phyloP scores from a whole-genome alignment of 2,113 vertebrate species.

The Orthonyx spaldingii region DNA sequence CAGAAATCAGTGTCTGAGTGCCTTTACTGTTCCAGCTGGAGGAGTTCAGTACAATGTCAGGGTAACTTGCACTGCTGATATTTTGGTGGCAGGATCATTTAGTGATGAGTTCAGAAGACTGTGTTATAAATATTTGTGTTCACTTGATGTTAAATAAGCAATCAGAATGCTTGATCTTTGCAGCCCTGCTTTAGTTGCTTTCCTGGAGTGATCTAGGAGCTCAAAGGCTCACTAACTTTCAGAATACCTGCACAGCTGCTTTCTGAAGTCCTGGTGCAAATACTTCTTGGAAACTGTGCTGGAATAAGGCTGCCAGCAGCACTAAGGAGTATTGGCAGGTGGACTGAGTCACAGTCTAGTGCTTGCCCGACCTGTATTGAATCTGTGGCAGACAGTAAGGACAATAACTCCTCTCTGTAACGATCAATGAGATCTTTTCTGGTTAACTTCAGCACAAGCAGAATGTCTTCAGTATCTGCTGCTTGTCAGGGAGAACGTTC shows the following conservation, averaged over 20 bases:
- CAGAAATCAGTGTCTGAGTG: not conserved
- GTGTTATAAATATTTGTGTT: not conserved
- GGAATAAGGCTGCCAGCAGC: not conserved
- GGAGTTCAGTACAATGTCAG: not conserved
- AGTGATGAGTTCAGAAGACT: not conserved
- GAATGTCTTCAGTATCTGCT: not conserved
- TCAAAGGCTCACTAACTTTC: not conserved
- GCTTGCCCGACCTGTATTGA: not conserved
- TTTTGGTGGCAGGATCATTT: not conserved
- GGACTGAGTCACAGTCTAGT: not conserved
- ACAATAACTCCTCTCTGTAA: not conserved
- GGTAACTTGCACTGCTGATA: not conserved
- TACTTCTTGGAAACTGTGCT: not conserved
- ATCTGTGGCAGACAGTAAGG: not conserved
- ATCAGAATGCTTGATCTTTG: not conserved
- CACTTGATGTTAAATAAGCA: not conserved
- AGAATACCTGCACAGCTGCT: not conserved
- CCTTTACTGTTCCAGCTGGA: not conserved
- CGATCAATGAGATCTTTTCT: not conserved
- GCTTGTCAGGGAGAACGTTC: not conserved
- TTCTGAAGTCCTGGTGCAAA: not conserved
- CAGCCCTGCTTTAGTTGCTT: not conserved
- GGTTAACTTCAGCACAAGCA: not conserved
- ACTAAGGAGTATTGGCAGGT: not conserved
- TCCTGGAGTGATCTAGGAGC: not conserved